Conservation (phyloP, 1,140 invertebrate species). For the Drosophila melanogaster region DNA sequence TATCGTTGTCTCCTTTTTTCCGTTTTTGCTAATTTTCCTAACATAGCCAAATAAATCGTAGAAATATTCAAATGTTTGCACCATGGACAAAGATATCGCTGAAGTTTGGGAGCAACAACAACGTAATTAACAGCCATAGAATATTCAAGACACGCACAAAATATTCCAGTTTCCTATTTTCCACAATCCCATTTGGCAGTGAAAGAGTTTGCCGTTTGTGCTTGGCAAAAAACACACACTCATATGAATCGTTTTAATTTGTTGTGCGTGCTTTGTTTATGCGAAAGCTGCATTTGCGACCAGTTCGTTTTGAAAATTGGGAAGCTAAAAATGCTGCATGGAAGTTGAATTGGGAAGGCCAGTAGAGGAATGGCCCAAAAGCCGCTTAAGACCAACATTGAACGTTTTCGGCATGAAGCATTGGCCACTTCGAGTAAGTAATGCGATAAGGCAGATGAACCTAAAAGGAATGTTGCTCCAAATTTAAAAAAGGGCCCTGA, state of each 20-base stretch:
- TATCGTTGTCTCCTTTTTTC: slow-evolving; percentile 42
- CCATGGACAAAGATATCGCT: slow-evolving; percentile 43
- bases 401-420: slow-evolving; percentile 24
- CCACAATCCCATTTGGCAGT: slow-evolving; percentile 1
- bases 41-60: slow-evolving; percentile 56
- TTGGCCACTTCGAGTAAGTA: neutral
- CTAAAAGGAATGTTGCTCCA: neutral
- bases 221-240: slow-evolving; percentile 37
- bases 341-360: neutral
- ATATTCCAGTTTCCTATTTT: slow-evolving; percentile 32
- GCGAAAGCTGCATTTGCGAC: slow-evolving; percentile 58
- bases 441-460: slow-evolving; percentile 9
- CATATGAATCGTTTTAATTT: slow-evolving; percentile 76
- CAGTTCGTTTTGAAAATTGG: slow-evolving; percentile 9
- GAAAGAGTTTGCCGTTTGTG: slow-evolving; percentile 54
- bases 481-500: neutral
- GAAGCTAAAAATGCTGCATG: slow-evolving; percentile 5
- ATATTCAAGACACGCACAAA: slow-evolving; percentile 69
- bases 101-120: slow-evolving; percentile 27
- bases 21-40: slow-evolving; percentile 60
- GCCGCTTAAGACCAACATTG: slow-evolving; percentile 59
- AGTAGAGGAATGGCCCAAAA: slow-evolving; percentile 39
- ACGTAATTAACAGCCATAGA: slow-evolving; percentile 80
- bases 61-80: slow-evolving; percentile 43
- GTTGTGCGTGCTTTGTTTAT: slow-evolving; percentile 70